Evolutionary conservation across 2,888 invertebrate species (phyloP).

Genomic region (Beris morrisii): DNA sequence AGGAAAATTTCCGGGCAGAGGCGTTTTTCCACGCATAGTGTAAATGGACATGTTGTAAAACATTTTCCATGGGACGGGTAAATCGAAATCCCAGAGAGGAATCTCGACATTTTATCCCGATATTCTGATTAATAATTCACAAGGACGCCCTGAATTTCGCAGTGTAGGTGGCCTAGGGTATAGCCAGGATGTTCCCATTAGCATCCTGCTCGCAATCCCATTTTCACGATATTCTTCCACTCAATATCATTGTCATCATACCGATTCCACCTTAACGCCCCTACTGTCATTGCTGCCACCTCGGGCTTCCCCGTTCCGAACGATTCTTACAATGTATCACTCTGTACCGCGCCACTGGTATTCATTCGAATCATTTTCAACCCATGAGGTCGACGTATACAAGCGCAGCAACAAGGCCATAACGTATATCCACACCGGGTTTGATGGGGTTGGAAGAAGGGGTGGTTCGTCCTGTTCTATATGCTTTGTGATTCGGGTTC

Average conservation of each 20-base stretch:
- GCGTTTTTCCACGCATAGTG: background rate
- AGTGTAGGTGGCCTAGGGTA: background rate
- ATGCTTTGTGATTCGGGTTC: too few relatives aligned
- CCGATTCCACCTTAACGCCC: background rate
- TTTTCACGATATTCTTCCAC: background rate
- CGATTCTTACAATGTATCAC: background rate
- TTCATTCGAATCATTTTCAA: conserved; percentile 8
- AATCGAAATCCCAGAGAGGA: background rate
- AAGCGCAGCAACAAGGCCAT: background rate
- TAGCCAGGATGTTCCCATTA: background rate
- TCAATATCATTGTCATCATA: background rate
- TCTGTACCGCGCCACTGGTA: conserved; percentile 5
- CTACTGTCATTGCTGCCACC: background rate
- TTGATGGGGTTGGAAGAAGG: too few relatives aligned
- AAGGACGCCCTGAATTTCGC: conserved; percentile 8
- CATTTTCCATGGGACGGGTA: too few relatives aligned
- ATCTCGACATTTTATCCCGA: conserved; percentile 6
- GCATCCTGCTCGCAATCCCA: background rate
- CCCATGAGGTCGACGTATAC: conserved; percentile 3
- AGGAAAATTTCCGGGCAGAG: too few relatives aligned
- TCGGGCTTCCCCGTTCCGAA: background rate
- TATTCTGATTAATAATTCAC: conserved; percentile 20
- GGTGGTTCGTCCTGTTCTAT: too few relatives aligned
- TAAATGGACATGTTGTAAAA: background rate
- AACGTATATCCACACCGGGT: background rate